These are phyloP conservation scores for Psilanteris sp. DNA, from an alignment of 1,140 invertebrate genomes.

Conservation along the genomic window DNA sequence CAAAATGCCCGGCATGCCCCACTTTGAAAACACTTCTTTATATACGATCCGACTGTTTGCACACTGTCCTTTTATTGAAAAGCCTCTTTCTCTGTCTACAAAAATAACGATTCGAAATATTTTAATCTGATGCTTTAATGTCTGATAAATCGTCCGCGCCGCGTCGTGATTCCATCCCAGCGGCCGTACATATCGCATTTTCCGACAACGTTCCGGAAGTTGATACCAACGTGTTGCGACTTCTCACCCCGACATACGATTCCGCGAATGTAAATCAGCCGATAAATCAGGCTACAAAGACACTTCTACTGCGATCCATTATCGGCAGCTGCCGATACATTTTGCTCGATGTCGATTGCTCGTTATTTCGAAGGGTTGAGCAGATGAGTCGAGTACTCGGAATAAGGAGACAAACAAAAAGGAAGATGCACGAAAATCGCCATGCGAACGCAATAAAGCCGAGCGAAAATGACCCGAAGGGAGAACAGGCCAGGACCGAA, in stretches of 20 bases:
- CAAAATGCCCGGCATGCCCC: too few relatives aligned
- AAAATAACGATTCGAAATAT: conserved; percentile 55
- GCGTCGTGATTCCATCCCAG: conserved; percentile 30
- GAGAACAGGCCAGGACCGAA: conserved; percentile 1
- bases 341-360: conserved; percentile 66
- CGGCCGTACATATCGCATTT: conserved; percentile 28
- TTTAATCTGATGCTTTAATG: conserved; percentile 3
- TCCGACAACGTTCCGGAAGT: conserved; percentile 49
- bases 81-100: neutral
- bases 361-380: conserved; percentile 62
- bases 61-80: conserved; percentile 11
- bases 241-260: conserved; percentile 59
- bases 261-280: conserved; percentile 66
- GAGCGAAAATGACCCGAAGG: conserved; percentile 7
- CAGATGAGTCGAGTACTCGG: conserved; percentile 59
- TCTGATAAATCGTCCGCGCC: conserved; percentile 51
- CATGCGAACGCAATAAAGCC: conserved; percentile 31
- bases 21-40: conserved; percentile 6
- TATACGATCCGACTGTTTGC: conserved; percentile 4
- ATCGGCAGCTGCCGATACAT: conserved; percentile 71
- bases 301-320: conserved; percentile 67
- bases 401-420: conserved; percentile 58
- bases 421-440: conserved; percentile 53
- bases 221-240: conserved; percentile 47
- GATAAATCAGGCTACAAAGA: conserved; percentile 69